phyloP scores from a whole-genome alignment of 2,888 invertebrate genomes.

The Mellilla xanthometata region DNA sequence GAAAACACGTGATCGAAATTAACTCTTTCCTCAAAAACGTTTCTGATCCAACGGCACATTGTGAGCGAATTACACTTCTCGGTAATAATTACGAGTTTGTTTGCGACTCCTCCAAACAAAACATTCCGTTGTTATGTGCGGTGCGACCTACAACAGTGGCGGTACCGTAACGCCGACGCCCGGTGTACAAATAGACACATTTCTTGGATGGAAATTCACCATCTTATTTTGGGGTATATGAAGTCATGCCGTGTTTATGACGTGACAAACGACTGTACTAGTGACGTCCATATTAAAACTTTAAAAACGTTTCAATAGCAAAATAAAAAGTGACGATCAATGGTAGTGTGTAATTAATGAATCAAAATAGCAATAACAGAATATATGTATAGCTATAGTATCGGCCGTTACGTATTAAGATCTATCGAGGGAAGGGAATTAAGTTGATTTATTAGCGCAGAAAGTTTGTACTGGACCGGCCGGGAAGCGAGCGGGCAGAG shows the following conservation, averaged over 20 bases:
- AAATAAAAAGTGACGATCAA: slow-evolving; percentile 6
- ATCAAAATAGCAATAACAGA: slow-evolving; percentile 24
- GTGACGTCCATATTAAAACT: slow-evolving; percentile 38
- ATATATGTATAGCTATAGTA: too few species aligned
- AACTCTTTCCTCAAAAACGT: slow-evolving; percentile 46
- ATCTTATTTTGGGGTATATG: slow-evolving; percentile 61
- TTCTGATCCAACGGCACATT: slow-evolving; percentile 52
- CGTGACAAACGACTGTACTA: slow-evolving; percentile 45
- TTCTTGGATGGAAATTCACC: slow-evolving; percentile 70
- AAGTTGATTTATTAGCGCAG: slow-evolving; percentile 30
- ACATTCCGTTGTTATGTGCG: slow-evolving; percentile 67
- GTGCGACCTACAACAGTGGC: slow-evolving; percentile 61
- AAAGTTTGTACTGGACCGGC: slow-evolving; percentile 26
- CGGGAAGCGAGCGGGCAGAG: slow-evolving; percentile 23
- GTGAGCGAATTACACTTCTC: slow-evolving; percentile 56
- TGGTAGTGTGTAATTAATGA: slow-evolving; percentile 14
- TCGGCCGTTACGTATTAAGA: slow-evolving; percentile 28
- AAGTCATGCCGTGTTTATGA: slow-evolving; percentile 55
- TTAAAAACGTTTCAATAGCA: slow-evolving; percentile 9
- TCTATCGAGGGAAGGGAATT: slow-evolving; percentile 29
- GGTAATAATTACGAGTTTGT: slow-evolving; percentile 63
- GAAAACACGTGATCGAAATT: slow-evolving; percentile 39
- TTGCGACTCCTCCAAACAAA: slow-evolving; percentile 74
- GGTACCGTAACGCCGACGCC: slow-evolving; percentile 62
- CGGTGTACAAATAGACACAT: slow-evolving; percentile 71